Conservation (phyloP, 2,797 vertebrate genomes). For the Thamnophis elegans region DNA sequence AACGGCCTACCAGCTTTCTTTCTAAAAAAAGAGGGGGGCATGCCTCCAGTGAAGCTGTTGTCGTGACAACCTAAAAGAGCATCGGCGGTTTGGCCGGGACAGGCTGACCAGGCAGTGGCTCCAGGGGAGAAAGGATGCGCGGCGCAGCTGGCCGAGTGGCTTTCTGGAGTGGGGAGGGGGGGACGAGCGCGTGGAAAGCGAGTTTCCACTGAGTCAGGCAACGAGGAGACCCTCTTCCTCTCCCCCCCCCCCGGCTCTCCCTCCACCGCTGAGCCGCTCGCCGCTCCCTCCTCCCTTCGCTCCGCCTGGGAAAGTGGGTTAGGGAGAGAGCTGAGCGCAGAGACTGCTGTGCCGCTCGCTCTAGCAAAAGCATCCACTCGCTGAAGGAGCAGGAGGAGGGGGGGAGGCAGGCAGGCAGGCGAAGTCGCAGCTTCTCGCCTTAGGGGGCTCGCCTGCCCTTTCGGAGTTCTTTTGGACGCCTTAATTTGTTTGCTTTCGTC, state of each 20-base stretch:
- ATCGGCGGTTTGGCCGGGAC: slow-evolving; percentile 69
- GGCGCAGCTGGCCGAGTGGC: background rate
- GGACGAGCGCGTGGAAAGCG: background rate
- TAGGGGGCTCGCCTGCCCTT: slow-evolving; percentile 21
- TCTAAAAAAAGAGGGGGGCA: background rate
- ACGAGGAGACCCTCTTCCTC: slow-evolving; percentile 19
- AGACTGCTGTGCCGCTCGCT: slow-evolving; percentile 59
- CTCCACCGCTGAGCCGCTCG: slow-evolving; percentile 28
- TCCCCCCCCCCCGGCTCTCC: background rate
- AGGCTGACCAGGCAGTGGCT: slow-evolving; percentile 36
- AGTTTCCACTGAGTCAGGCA: background rate
- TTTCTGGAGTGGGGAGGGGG: slow-evolving; percentile 12
- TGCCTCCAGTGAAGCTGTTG: slow-evolving; percentile 81
- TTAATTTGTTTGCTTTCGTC: slow-evolving; percentile 35
- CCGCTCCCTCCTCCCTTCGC: slow-evolving; percentile 46
- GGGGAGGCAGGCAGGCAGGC: background rate
- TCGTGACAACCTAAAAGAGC: slow-evolving; percentile 81
- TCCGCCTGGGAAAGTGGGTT: slow-evolving; percentile 79
- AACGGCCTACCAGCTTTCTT: background rate
- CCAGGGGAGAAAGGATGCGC: slow-evolving; percentile 57
- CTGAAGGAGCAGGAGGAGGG: background rate
- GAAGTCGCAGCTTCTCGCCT: background rate
- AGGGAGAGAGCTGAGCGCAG: slow-evolving; percentile 65
- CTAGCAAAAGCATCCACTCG: slow-evolving; percentile 61
- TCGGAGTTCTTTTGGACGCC: slow-evolving; percentile 34